Base-by-base conservation (phyloP, 2,113 vertebrate genomes). In the Otis tarda region DNA sequence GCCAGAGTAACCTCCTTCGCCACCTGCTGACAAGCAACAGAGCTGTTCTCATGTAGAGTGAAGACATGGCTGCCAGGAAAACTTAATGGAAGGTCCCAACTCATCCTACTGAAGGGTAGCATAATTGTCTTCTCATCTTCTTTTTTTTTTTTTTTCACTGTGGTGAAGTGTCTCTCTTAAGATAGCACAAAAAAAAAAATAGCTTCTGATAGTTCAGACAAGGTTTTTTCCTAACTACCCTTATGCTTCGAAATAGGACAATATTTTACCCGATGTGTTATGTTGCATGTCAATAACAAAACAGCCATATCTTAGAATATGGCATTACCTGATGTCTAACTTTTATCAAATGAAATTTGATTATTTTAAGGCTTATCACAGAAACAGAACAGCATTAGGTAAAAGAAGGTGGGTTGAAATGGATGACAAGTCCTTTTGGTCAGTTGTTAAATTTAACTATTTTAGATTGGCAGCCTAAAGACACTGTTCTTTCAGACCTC, bases 241-340 rank as follows among this genome's bases (percentile, higher is more conserved):
- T 61, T 74, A 25, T 35, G n/a, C 24, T 93, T 84, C 0, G 0
- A 45, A 78, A 57, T 1, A 39, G 6, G 16, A 39, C 9, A 56
- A 5, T 19, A 45, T 70, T 61, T 69, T 57, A 70, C 12, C 8
- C 0, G 0, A 17, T 57, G 3, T n/a, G 1, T 28, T 55, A 21
- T 33, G 28, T 28, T 82, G 3, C 12, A 87, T 63, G 69, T 78
- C 30, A 25, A 1, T 45, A 53, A 43, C 2, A 67, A 18, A 70
- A 57, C 7, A 68, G 5, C 4, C 15, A 10, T 15, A 2, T 49
- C 12, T 50, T 45, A 45, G 22, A 23, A 39, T 67, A 12, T 6
- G 55, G 31, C 0, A 2, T 64, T 55, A 41, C 17, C 12, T 53
- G 14, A 24, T 47, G 68, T 33, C 30, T 86, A 0, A 5, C 53